Base-by-base conservation (phyloP, 2,888 invertebrate genomes). In the Drosophila neonasuta region DNA sequence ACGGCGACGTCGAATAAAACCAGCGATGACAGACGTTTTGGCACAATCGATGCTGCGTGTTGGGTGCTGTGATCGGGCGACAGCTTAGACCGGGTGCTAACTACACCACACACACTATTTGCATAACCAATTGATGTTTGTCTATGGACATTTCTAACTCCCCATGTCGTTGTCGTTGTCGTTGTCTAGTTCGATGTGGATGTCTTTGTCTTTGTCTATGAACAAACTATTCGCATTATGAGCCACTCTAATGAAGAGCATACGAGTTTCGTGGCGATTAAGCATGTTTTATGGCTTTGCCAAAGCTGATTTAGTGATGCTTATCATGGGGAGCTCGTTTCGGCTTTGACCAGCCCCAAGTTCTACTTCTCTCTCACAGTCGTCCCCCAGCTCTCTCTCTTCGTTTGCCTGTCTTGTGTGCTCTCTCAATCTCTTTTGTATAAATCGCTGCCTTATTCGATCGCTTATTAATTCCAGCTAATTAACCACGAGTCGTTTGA, bases 231-330 rank as follows among this genome's bases (percentile, higher is more conserved):
- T 36, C 10, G 34, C 67, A 11, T 45, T 59, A 34, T 45, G 58
- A 36, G 42, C 36, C 63, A 70, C 64, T 76, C 63, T 59, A 72
- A 59, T 71, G 62, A 68, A 82, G 66, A 74, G 66, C 69, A 82
- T 74, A 68, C 62, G 69, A 51, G 77, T 76, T 79, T 69, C 65
- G 59, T 32, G 34, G 58, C 59, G 55, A 64, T 71, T 73, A 71
- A 64, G 62, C 66, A 70, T 86, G 87, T 81, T 82, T 86, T 86
- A 82, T 82, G 72, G 77, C 76, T 71, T 76, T 76, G 70, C 67
- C 68, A 64, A 70, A 54, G 71, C 79, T 82, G 87, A 86, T 82
- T 82, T 84, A 86, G 67, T 74, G 79, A 77, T 74, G 71, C 70
- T 86, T 80, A 81, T 84, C 77, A 63, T 46, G 15, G n/a, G 46